Base-by-base conservation (phyloP, 2,113 vertebrate species). In the Plestiodon gilberti region DNA sequence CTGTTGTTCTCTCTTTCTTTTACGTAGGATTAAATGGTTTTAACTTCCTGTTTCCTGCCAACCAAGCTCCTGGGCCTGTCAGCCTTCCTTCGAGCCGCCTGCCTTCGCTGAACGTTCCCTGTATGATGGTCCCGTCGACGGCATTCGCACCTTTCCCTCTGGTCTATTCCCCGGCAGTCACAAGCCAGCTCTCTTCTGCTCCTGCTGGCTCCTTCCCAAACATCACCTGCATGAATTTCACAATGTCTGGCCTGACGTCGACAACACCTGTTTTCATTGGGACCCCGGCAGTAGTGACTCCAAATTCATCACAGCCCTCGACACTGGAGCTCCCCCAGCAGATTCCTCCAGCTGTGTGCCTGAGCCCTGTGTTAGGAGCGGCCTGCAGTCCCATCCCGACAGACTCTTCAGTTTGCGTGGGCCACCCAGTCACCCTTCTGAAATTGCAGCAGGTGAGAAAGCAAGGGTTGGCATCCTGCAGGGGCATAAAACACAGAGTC, bases 21-120 rank as follows among this genome's bases (percentile, higher is more conserved):
- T 95, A n/a, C n/a, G n/a, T n/a, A 97, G 96, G 96, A 89, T 82
- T 97, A 84, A 96, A 94, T 93, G 94, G 93, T 70, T 94, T 98
- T 62, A 98, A 97, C 92, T 96, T 98, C 91, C 95, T 99, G 69
- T 87, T 99, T 22, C 90, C 98, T 15, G 90, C 98, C n/a, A 94
- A 93, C 61, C 98, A 97, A 85, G 28, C 91, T 7, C 75, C 96
- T 2, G 90, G 94, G 61, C 78, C 95, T 30, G 15, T 96, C 61
- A 90, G 93, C 0, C 92, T 97, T 1, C 40, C 96, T 71, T 67
- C 96, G 0, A 93, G 95, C 70, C 94, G 91, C 1, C 84, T 98
- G 69, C 94, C 97, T 11, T 90, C 98, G 20, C 87, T 98, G 87
- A 94, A 97, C 0, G 78, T 99, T 74, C 98, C 98, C 1, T 99